phyloP scores from a whole-genome alignment of 2,113 vertebrate species.

The Helogale parvula region DNA sequence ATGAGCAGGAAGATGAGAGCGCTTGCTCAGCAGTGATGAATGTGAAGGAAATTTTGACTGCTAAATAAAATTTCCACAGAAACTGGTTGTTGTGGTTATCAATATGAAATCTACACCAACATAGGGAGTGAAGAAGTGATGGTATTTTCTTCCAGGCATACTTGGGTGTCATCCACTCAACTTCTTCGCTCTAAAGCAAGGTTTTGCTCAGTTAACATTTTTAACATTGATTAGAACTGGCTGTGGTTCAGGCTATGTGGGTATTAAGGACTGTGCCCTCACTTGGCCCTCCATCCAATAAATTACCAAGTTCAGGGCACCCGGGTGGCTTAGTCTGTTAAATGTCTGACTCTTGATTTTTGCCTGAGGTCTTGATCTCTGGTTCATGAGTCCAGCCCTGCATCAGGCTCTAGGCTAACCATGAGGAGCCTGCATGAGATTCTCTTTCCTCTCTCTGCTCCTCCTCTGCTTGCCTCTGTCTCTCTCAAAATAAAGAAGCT shows the following conservation, averaged over 20 bases:
- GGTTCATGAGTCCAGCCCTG: too few species aligned
- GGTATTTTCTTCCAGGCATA: background rate
- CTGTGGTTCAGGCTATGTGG: background rate
- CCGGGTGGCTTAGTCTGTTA: too few species aligned
- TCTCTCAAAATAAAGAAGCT: too few species aligned
- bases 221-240: background rate
- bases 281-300: background rate
- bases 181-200: background rate
- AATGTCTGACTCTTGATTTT: too few species aligned
- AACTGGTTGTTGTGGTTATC: constrained; percentile 22
- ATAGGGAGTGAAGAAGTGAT: background rate
- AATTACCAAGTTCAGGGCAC: background rate
- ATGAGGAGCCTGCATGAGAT: too few species aligned
- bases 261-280: background rate
- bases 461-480: too few species aligned
- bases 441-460: too few species aligned
- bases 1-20: constrained; percentile 51
- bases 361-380: too few species aligned
- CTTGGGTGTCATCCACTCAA: fast-evolving
- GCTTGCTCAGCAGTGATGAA: constrained; percentile 70
- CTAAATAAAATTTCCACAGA: constrained; percentile 77
- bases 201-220: background rate
- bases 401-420: too few species aligned
- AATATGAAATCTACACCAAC: background rate
- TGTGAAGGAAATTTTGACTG: constrained; percentile 81